Evolutionary conservation across 1,140 invertebrate genomes (phyloP).

Genomic region (Patella vulgata): DNA sequence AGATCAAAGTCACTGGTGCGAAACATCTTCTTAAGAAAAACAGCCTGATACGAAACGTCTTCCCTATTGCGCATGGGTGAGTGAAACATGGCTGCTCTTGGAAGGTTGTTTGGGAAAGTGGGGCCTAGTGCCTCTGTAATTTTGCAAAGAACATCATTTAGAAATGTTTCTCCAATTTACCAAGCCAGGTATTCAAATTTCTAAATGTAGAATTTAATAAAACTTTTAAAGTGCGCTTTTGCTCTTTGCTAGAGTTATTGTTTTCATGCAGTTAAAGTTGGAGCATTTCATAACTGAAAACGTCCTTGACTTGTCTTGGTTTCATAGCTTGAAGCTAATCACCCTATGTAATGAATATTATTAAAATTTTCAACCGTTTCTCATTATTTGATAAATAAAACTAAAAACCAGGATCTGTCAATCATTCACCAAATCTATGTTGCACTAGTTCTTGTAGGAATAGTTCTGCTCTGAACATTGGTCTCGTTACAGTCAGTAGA

Average conservation of each 20-base stretch:
- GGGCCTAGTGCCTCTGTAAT: conserved; percentile 3
- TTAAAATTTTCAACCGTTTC: too few relatives aligned
- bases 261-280: background rate
- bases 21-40: too few relatives aligned
- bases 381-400: too few relatives aligned
- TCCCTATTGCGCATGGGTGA: too few relatives aligned
- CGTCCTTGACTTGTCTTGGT: background rate
- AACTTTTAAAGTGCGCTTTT: background rate
- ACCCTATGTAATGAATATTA: background rate
- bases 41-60: too few relatives aligned
- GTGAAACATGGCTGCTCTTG: conserved; percentile 17
- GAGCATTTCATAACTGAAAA: background rate
- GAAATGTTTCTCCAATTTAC: conserved; percentile 10
- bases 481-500: too few relatives aligned
- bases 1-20: too few relatives aligned
- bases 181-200: conserved; percentile 9
- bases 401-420: too few relatives aligned
- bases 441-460: too few relatives aligned
- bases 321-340: background rate
- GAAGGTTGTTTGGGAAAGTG: conserved; percentile 11
- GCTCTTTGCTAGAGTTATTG: background rate
- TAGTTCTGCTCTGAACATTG: too few relatives aligned
- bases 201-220: background rate
- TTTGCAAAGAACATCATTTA: conserved; percentile 13
- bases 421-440: too few relatives aligned